Evolutionary conservation across 2,113 vertebrate genomes (phyloP).

Genomic region (Dasypus novemcinctus): DNA sequence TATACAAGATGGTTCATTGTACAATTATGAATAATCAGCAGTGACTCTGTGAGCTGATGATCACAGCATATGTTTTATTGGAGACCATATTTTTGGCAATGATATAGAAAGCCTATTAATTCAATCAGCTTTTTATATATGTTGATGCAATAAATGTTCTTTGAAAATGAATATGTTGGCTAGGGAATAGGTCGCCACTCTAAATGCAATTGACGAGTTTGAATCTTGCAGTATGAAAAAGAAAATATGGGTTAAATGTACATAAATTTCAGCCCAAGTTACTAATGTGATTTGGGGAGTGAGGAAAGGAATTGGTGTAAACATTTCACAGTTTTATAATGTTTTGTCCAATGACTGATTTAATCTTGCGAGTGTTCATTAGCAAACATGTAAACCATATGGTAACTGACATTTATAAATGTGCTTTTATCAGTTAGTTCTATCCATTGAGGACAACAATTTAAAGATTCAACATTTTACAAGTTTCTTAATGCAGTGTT

Average conservation of each 20-base stretch:
- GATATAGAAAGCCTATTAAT: not conserved
- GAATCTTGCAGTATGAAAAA: not conserved
- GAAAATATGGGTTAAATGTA: not conserved
- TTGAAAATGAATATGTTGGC: conserved; percentile 36
- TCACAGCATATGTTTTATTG: not conserved
- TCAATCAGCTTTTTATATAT: not conserved
- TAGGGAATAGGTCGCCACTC: not conserved
- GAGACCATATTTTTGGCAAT: conserved; percentile 50
- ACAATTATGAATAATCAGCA: not conserved
- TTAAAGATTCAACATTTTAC: not conserved
- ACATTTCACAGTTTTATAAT: conserved; percentile 19
- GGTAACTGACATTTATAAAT: conserved; percentile 40
- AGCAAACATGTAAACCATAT: not conserved
- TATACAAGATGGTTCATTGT: not conserved
- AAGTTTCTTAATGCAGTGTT: not conserved
- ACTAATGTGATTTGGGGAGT: not conserved
- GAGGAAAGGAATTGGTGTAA: not conserved
- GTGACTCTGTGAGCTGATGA: not conserved
- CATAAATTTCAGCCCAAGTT: not conserved
- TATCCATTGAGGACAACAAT: not conserved
- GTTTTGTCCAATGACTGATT: conserved; percentile 27
- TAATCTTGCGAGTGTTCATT: conserved; percentile 6
- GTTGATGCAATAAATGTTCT: conserved; percentile 25
- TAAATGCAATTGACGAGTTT: not conserved
- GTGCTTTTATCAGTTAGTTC: not conserved